Evolutionary conservation across 2,888 invertebrate species (phyloP).

Genomic region (Drosophila austrosaltans): DNA sequence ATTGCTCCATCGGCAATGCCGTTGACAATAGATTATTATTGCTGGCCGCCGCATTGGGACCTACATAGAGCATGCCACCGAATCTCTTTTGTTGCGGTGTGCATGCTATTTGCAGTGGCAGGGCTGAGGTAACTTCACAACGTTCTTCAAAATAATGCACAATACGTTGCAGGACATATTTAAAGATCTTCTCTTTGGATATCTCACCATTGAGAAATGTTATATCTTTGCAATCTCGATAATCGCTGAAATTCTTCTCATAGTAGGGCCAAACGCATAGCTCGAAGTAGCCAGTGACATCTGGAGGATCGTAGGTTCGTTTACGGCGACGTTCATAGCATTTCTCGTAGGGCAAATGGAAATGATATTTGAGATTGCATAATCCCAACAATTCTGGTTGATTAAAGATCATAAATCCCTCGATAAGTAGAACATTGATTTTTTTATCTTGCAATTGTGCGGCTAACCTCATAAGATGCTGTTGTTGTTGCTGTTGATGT

Average conservation of each 20-base stretch:
- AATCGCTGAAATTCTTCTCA: conserved; percentile 85
- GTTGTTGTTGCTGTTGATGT: conserved; percentile 43
- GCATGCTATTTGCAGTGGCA: conserved; percentile 51
- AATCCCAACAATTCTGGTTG: conserved; percentile 87
- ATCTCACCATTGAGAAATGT: conserved; percentile 82
- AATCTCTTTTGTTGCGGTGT: conserved; percentile 78
- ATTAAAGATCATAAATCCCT: conserved; percentile 91
- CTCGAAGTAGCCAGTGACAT: conserved; percentile 94
- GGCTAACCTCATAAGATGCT: conserved; percentile 58
- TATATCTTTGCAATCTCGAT: conserved; percentile 81
- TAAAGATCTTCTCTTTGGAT: conserved; percentile 81
- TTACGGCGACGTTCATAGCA: conserved; percentile 86
- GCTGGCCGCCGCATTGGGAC: conserved; percentile 20
- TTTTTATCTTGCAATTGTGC: conserved; percentile 75
- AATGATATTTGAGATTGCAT: conserved; percentile 90
- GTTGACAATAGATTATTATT: conserved; percentile 58
- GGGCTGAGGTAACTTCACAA: conserved; percentile 63
- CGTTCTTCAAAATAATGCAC: conserved; percentile 79
- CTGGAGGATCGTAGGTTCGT: conserved; percentile 93
- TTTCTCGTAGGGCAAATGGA: conserved; percentile 88
- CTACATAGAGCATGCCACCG: conserved; percentile 57
- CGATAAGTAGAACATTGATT: conserved; percentile 87
- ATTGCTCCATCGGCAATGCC: conserved; percentile 81
- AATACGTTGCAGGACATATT: conserved; percentile 80
- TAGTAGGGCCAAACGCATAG: conserved; percentile 95